Evolutionary conservation across 2,888 invertebrate species (phyloP), one percentile per base, ranked within the genome.

Genomic region (Agriotes lineatus): DNA sequence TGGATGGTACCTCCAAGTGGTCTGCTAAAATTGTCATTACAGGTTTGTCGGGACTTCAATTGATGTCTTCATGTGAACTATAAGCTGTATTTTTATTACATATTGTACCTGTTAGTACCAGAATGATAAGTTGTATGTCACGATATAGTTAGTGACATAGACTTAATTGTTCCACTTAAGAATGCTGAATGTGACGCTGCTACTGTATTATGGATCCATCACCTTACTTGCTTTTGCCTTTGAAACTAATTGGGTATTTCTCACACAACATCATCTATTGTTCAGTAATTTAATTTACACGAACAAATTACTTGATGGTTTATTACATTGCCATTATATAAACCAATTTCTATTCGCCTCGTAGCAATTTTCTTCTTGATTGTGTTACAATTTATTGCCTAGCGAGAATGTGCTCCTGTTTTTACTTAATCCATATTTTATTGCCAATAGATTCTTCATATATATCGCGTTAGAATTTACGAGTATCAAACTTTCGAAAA

Each of bases 1-100:
- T 99, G 87, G 98, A 99, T 88, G 99, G 99, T 83, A 99, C 98
- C 78, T 97, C 97, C 85, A 99, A 99, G 89, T 99, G 99, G 99
- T 98, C 98, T 83, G 98, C 98, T 83, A 99, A 99, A 91, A 98
- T 99, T 87, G 97, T 97, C 85, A 97, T 99, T 87, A 99, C 98
- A 94, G 97, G 98, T 98, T 94, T 92, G 96, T 89, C 85, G 61
- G 68, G 68, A 48, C 63, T 64, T 42, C 69, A 66, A 62, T 70
- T 35, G 59, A 59, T 70, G 70, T 70, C 70, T 67, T 60, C 69
- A 14, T 69, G 60, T 64, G 20, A 12, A 59, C 50, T 69, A 57
- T 48, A 63, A 18, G 42, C 48, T 70, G 48, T 56, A 68, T 18
- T 52, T 66, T 62, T 61, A 64, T 54, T 61, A 44, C 58, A 57